Evolutionary conservation across 2,113 vertebrate genomes (phyloP).

Genomic region (Aplodontia rufa): DNA sequence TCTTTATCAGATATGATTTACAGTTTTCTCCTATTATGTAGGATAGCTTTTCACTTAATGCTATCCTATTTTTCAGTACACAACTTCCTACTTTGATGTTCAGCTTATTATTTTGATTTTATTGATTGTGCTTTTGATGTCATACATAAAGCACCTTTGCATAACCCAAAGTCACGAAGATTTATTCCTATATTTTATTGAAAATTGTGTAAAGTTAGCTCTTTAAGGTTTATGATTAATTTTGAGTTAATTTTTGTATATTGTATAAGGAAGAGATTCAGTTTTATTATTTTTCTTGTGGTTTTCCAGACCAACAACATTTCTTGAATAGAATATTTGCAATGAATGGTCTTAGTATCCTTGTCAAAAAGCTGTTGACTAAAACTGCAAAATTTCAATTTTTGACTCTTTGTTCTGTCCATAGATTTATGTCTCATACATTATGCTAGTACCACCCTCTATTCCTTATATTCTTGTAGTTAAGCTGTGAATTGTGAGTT

Average conservation of each 20-base stretch:
- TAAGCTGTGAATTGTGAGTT: neutral
- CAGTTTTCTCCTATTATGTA: neutral
- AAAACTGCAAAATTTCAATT: neutral
- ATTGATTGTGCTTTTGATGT: neutral
- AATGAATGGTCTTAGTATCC: neutral
- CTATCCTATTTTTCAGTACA: neutral
- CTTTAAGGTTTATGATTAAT: neutral
- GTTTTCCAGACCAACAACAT: neutral
- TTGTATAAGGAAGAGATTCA: neutral
- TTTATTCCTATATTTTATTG: constrained; percentile 16
- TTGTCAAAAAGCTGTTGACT: neutral
- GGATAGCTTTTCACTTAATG: neutral
- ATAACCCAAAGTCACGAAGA: neutral
- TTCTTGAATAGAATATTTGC: neutral
- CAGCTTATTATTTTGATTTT: neutral
- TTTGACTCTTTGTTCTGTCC: neutral
- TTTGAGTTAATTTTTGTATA: neutral
- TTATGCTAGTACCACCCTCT: neutral
- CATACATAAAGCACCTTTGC: neutral
- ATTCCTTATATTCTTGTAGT: neutral
- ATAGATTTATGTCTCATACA: neutral
- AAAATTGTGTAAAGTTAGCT: neutral
- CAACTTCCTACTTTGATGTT: neutral
- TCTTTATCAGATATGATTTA: neutral
- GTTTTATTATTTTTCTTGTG: neutral